phyloP scores from a whole-genome alignment of 2,888 invertebrate species.

The Polietes domitor region DNA sequence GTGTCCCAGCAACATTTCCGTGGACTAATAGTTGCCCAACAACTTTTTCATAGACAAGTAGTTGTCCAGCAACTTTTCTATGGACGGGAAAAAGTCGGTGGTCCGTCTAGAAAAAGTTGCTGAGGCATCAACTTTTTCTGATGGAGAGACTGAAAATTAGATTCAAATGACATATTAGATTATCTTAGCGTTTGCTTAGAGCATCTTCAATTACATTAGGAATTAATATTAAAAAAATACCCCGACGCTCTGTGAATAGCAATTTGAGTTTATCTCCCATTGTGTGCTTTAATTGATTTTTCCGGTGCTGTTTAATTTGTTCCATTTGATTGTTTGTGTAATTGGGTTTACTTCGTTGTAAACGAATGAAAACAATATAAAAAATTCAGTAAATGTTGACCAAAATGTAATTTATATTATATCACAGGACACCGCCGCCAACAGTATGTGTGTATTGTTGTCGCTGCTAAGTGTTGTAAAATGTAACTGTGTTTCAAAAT shows the following conservation, averaged over 20 bases:
- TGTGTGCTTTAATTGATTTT: not conserved
- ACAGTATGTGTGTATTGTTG: not conserved
- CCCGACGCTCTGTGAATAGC: not conserved
- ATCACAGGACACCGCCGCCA: too few relatives aligned
- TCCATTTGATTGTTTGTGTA: not conserved
- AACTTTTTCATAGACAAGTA: too few relatives aligned
- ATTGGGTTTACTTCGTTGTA: not conserved
- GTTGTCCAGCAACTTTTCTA: too few relatives aligned
- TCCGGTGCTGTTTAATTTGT: not conserved
- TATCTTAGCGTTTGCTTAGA: too few relatives aligned
- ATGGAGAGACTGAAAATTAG: too few relatives aligned
- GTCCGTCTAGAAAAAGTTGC: too few relatives aligned
- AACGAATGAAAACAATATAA: not conserved
- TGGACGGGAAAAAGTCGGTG: too few relatives aligned
- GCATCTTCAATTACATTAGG: too few relatives aligned
- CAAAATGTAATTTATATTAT: conserved; percentile 5
- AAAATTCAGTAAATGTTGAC: not conserved
- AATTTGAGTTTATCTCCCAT: not conserved
- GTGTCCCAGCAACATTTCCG: too few relatives aligned
- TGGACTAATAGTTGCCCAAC: too few relatives aligned
- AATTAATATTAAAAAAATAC: conserved; percentile 5
- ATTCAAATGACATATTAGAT: too few relatives aligned
- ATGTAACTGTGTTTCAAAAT: not conserved
- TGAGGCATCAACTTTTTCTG: too few relatives aligned
- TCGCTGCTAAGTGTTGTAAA: not conserved